These are phyloP conservation scores for Nycticorax nycticorax DNA, from an alignment of 2,113 vertebrate species.

Conservation along the genomic window DNA sequence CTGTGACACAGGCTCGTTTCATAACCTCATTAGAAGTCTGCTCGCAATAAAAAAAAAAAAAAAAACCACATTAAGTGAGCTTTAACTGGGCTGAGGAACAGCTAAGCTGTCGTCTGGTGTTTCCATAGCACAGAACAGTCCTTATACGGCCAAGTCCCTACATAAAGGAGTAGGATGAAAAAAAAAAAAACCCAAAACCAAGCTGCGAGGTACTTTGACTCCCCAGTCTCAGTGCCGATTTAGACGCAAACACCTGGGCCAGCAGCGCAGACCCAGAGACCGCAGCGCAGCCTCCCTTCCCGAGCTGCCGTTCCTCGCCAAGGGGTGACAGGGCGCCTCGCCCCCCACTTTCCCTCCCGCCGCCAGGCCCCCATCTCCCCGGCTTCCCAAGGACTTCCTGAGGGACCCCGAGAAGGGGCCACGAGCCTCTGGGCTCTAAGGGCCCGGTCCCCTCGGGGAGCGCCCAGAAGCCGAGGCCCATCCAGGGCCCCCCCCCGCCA, in stretches of 20 bases:
- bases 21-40: conserved; percentile 45
- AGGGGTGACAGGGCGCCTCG: background rate
- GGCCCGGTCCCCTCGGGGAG: background rate
- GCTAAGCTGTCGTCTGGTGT: background rate
- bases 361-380: background rate
- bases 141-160: background rate
- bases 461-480: background rate
- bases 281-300: background rate
- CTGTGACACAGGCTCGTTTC: conserved; percentile 39
- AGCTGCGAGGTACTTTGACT: background rate
- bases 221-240: fast-evolving
- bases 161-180: background rate
- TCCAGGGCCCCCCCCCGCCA: background rate
- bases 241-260: background rate
- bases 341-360: background rate
- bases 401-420: background rate
- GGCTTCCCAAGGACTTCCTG: fast-evolving
- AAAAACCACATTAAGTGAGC: background rate
- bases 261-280: background rate
- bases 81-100: background rate
- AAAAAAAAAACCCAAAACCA: background rate
- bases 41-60: background rate
- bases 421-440: fast-evolving
- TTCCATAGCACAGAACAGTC: background rate
- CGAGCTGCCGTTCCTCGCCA: fast-evolving